Base-by-base conservation (phyloP, 2,888 invertebrate genomes). In the Malthinus flaveolus region DNA sequence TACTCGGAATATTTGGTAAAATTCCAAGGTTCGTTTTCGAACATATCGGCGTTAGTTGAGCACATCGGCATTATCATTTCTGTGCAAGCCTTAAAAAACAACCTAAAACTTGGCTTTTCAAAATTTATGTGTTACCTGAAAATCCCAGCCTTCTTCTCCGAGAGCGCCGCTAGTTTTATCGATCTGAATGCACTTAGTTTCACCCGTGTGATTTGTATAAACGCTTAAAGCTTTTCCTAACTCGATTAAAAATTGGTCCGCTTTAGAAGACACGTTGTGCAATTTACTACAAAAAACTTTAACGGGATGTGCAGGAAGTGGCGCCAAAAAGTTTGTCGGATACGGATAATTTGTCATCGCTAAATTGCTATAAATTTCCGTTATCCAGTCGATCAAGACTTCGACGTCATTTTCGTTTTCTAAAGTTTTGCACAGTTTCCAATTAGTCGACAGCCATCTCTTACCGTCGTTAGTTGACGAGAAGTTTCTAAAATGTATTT, bases 31-130 rank as follows among this genome's bases (percentile, higher is more conserved):
- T 71, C 62, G 1, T 86, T 84, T 71, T 91, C 90, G 75, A 95
- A 96, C 90, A 98, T 95, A 71, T 93, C 94, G 7, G 84, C 80
- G 1, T 81, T 78, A 32, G 68, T 70, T 2, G 86, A 80, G 77
- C 97, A 97, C 82, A 91, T 87, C 0, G 97, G 97, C 93, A 97
- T 95, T 59, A 96, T 89, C 91, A 98, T 95, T 79, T 99, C 97
- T 15, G 95, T 95, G 74, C 98, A 98, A 0, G 90, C 84, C 89
- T 95, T 81, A 1, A 67, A 56, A 32, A 3, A 54, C 33, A 9
- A 49, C 48, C 15, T 7, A 42, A 15, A 39, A 12, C 1, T 9
- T 7, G 7, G 15, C 1, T 13, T 5, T 39, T 37, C 7, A 36
- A 11, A 12, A 12, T 3, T 37, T 4, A 7, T 1, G 7, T 13